phyloP scores from a whole-genome alignment of 30 jellyfish, hydroid and myxozoan genomes.

The Mastigias papua region DNA sequence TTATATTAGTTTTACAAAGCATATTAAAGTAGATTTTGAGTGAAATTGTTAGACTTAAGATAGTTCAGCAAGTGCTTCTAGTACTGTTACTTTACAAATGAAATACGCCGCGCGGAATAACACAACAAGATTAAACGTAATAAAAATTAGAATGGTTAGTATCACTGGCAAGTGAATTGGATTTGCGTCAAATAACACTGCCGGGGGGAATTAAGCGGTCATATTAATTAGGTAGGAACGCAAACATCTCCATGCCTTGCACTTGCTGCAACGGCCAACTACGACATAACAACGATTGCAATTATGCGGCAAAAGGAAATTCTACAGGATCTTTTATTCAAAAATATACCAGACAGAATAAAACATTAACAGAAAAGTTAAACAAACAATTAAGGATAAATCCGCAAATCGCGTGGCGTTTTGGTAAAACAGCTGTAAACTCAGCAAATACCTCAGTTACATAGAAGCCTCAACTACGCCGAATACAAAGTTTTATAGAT shows the following conservation, averaged over 20 bases:
- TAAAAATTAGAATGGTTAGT: too few species aligned
- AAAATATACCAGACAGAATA: not conserved
- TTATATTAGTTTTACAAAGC: too few species aligned
- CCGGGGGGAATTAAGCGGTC: not conserved
- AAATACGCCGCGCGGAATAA: too few species aligned
- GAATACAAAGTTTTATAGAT: not conserved
- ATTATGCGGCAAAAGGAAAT: not conserved
- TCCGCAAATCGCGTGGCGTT: slow-evolving; percentile 13
- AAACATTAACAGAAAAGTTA: not conserved
- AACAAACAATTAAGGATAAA: not conserved
- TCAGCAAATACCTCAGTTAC: not conserved
- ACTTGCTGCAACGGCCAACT: not conserved
- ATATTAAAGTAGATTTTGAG: too few species aligned
- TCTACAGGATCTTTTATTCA: not conserved
- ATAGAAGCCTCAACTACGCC: not conserved
- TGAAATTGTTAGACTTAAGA: too few species aligned
- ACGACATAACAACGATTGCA: not conserved
- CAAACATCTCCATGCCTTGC: not conserved
- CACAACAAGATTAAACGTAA: too few species aligned
- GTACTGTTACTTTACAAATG: too few species aligned
- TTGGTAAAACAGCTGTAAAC: not conserved
- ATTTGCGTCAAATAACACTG: not conserved
- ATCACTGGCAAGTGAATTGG: not conserved
- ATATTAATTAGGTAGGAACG: not conserved
- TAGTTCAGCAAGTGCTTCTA: too few species aligned